Base-by-base conservation (phyloP, 2,797 vertebrate genomes). In the Catostomus latipinnis region DNA sequence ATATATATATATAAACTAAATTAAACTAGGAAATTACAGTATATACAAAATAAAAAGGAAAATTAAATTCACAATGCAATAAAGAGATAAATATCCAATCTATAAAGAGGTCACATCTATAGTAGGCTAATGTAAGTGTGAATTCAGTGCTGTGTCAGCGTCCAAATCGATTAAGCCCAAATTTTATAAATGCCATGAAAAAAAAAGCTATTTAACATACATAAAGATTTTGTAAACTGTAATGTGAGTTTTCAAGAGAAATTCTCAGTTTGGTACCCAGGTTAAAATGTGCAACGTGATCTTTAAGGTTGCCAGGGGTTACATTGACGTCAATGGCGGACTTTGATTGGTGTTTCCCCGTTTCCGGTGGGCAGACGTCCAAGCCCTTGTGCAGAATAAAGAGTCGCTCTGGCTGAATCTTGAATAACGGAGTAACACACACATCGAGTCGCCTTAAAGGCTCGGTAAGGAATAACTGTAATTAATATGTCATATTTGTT, bases 261-360 rank as follows among this genome's bases (percentile, higher is more conserved):
- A 12, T 58, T 0, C 7, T 7, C 43, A n/a, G 5, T 6, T 1
- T 43, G 10, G n/a, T 53, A 16, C 49, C 8, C 13, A 1, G 9
- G 5, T 43, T 34, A 5, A 63, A 6, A 8, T 6, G 16, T 34
- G 65, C 67, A 68, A 16, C 5, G 85, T 45, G 86, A 34, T 86
- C 95, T 96, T 97, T 97, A 96, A 97, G 92, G 96, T 98, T 97
- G 91, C 93, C 86, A 93, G 1, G 81, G 94, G 96, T 92, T 89
- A 86, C 93, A 95, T 93, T 94, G 96, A 93, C 34, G 34, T 34
- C 95, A 86, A 67, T 93, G 94, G 34, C 34, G 34, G 34, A 34
- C 34, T 34, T 34, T 34, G 34, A 34, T 96, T 96, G 96, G 96
- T 86, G 82, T 91, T 83, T 81, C 82, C 84, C 46, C 83, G 92